These are phyloP conservation scores for Chloroclystis v-ata DNA, from an alignment of 2,888 invertebrate genomes.

Conservation along the genomic window DNA sequence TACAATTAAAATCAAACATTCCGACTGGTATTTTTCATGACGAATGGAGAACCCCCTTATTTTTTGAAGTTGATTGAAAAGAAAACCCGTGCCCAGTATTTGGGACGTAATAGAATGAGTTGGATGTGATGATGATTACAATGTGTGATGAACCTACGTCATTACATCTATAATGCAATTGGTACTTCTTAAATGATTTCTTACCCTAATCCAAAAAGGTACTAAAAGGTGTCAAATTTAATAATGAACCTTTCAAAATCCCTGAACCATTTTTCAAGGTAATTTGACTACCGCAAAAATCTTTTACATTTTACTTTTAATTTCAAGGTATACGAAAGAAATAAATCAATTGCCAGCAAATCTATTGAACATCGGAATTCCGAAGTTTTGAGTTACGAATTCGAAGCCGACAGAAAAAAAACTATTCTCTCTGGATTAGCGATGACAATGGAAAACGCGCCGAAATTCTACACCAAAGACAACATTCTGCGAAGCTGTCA, in stretches of 20 bases:
- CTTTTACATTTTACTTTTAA: not conserved
- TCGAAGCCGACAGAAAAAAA: constrained; percentile 31
- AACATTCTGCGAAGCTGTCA: constrained; percentile 3
- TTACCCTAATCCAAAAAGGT: too few relatives aligned
- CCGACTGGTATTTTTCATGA: too few relatives aligned
- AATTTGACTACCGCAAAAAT: constrained; percentile 16
- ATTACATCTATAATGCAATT: too few relatives aligned
- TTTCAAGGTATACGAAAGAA: constrained; percentile 4
- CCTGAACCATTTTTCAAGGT: constrained; percentile 10
- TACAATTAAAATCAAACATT: too few relatives aligned
- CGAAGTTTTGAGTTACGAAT: constrained; percentile 33
- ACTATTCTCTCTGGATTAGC: constrained; percentile 43
- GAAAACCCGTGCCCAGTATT: too few relatives aligned
- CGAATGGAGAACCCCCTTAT: too few relatives aligned
- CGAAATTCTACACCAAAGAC: constrained; percentile 22
- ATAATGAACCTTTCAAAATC: not conserved
- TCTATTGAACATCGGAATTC: constrained; percentile 22
- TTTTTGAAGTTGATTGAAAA: too few relatives aligned
- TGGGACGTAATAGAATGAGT: too few relatives aligned
- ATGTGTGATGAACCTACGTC: too few relatives aligned
- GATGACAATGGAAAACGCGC: constrained; percentile 35
- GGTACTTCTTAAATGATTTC: too few relatives aligned
- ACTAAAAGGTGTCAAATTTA: constrained; percentile 4
- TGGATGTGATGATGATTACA: too few relatives aligned
- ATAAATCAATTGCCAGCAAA: constrained; percentile 18